Evolutionary conservation across 2,888 invertebrate species (phyloP), one percentile per base, ranked within the genome.

Genomic region (Zygogramma bicolorata): DNA sequence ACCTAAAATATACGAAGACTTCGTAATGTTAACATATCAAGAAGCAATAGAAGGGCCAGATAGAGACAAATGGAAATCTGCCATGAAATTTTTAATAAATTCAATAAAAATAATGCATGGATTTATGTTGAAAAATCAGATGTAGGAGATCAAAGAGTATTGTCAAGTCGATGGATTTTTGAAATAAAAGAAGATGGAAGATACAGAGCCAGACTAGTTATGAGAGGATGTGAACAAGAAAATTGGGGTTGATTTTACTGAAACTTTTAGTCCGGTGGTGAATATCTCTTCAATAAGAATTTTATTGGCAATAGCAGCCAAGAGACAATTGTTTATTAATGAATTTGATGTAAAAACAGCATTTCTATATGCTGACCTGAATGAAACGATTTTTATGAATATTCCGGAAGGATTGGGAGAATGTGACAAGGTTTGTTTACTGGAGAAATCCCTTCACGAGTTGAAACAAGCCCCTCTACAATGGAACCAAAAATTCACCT

Each of bases 21-120:
- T 10, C 31, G 60, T 38, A 22, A 18, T 70, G 22, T 18, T 71
- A 42, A 77, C 62, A 25, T 79, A 70, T 60, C 42, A 73, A 42
- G 77, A 80, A 65, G 77, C 78, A 38, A 65, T 75, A 15, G 68
- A 29, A 8, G 65, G 73, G 22, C 20, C 29, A 46, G 69, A 79
- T 29, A 59, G 63, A 58, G 25, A 61, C 10, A 61, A 72, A 20
- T 78, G 77, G 80, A 67, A 65, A 25, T 60, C 53, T 61, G 80
- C 78, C 10, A 78, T 79, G 20, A 31, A 74, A 13, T n/a, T n/a
- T n/a, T n/a, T n/a, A n/a, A n/a, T n/a, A n/a, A n/a, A n/a, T n/a
- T n/a, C n/a, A n/a, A n/a, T n/a, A n/a, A n/a, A n/a, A n/a, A n/a
- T 65, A 20, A 76, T 5, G 77, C 75, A 13, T 81, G 81, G 80